These are phyloP conservation scores for Calosoma granatense DNA, from an alignment of 1,140 invertebrate species.

Conservation along the genomic window DNA sequence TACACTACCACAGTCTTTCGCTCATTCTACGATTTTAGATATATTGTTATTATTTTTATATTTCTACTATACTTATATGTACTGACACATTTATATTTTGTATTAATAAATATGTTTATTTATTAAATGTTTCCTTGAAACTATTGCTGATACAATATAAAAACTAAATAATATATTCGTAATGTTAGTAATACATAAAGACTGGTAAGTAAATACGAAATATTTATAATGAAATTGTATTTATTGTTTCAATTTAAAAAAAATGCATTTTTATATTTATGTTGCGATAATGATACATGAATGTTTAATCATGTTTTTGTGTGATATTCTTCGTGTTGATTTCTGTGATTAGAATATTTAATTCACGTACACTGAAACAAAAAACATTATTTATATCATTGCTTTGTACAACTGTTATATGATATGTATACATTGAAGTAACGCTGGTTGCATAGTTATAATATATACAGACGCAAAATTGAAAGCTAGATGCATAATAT, in stretches of 20 bases:
- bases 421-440: too few relatives aligned
- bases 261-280: not conserved
- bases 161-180: not conserved
- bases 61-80: not conserved
- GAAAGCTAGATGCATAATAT: too few relatives aligned
- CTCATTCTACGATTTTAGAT: too few relatives aligned
- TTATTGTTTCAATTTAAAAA: not conserved
- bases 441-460: too few relatives aligned
- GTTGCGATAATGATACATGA: not conserved
- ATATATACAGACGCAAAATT: too few relatives aligned
- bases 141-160: not conserved
- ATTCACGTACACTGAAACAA: not conserved
- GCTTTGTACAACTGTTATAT: too few relatives aligned
- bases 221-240: too few relatives aligned
- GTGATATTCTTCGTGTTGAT: not conserved
- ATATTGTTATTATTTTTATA: conserved; percentile 1
- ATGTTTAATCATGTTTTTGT: not conserved
- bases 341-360: too few relatives aligned
- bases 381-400: not conserved
- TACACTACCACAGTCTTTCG: conserved; percentile 3
- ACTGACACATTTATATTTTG: not conserved
- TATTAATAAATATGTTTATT: not conserved
- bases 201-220: too few relatives aligned
- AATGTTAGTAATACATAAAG: not conserved
- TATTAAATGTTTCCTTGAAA: not conserved